Conservation (phyloP, 2,888 invertebrate genomes). For the Ectropis crepuscularia region DNA sequence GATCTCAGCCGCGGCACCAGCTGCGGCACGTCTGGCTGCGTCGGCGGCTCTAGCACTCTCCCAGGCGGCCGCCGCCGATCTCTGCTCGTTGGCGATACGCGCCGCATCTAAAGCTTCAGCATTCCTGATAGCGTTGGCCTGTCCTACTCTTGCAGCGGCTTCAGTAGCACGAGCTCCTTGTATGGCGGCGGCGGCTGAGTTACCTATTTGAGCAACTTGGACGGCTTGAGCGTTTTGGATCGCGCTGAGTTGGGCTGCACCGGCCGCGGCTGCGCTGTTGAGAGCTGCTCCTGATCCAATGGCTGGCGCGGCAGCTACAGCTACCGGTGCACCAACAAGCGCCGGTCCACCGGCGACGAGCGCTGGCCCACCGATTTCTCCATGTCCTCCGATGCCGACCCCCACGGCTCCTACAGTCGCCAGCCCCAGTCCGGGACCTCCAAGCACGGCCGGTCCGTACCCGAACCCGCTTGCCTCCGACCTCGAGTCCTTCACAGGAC, state of each 20-base stretch:
- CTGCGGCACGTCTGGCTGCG: constrained; percentile 70
- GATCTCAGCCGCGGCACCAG: constrained; percentile 59
- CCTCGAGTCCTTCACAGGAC: constrained; percentile 30
- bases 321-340: constrained; percentile 27
- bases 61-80: constrained; percentile 73
- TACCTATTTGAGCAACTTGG: constrained; percentile 71
- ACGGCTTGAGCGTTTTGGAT: constrained; percentile 77
- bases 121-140: constrained; percentile 71
- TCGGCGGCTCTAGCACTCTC: constrained; percentile 74
- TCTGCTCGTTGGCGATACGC: constrained; percentile 70
- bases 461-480: constrained; percentile 59
- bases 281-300: constrained; percentile 63
- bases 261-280: constrained; percentile 71
- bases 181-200: constrained; percentile 74
- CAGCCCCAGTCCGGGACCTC: constrained; percentile 38
- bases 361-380: constrained; percentile 21
- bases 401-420: constrained; percentile 29
- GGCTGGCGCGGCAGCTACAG: constrained; percentile 30
- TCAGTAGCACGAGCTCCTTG: constrained; percentile 74
- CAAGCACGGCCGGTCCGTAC: constrained; percentile 30
- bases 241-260: constrained; percentile 74
- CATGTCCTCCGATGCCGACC: constrained; percentile 33
- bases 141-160: constrained; percentile 72
- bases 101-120: constrained; percentile 73
- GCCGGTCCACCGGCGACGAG: constrained; percentile 27